Percentiles rank a stretch among this genome's conserved stretches.
Conservation (phyloP, 1,140 invertebrate genomes). For the Aphelinus certus region DNA sequence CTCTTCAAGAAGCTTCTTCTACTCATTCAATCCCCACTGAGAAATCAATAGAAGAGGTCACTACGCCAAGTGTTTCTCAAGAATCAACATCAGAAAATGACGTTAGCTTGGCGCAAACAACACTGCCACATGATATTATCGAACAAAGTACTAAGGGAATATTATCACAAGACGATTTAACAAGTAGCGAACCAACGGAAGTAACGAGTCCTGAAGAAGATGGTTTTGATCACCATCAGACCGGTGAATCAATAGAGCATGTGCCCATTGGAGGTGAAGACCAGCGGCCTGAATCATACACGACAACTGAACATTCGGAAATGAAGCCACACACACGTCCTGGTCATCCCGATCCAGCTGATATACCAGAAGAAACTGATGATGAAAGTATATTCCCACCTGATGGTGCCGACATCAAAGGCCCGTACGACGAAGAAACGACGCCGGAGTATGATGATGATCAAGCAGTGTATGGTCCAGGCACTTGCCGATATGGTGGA, state of each 20-base stretch:
- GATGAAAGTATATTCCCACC: constrained; percentile 58
- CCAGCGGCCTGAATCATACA: constrained; percentile 1
- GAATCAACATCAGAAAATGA: neutral
- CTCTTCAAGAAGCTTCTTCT: neutral
- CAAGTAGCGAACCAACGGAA: constrained; percentile 39
- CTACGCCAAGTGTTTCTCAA: neutral
- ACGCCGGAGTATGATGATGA: constrained; percentile 65
- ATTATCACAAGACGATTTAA: constrained; percentile 11
- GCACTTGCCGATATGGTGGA: constrained; percentile 89
- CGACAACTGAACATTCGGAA: constrained; percentile 22
- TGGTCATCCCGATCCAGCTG: constrained; percentile 53
- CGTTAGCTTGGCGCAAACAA: neutral
- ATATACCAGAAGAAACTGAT: constrained; percentile 43
- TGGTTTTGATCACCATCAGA: constrained; percentile 39
- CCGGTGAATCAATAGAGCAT: constrained; percentile 41
- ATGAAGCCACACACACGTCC: constrained; percentile 35
- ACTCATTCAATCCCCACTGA: constrained; percentile 20
- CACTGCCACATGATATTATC: neutral
- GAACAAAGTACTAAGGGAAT: constrained; percentile 1
- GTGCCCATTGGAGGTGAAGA: constrained; percentile 43
- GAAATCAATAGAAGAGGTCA: neutral
- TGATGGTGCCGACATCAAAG: constrained; percentile 51
- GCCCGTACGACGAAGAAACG: constrained; percentile 69
- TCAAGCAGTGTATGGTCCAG: constrained; percentile 80
- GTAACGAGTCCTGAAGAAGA: constrained; percentile 43